Conservation (phyloP, 53 echinoderm and acorn worm species). For the Paracentrotus lividus region DNA sequence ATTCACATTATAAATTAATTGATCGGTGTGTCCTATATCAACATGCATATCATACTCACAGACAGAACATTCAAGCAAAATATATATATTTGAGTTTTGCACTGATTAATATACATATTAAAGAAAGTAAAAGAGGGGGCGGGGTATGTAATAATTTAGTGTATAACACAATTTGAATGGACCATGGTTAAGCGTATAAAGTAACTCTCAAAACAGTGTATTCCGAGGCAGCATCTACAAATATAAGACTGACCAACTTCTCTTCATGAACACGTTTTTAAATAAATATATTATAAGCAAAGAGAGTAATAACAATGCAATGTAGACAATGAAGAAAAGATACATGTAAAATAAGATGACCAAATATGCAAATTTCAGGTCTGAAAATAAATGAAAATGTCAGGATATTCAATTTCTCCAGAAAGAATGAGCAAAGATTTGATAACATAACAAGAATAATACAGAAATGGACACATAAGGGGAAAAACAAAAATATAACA, state of each 20-base stretch:
- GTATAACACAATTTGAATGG: not conserved
- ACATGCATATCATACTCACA: conserved; percentile 31
- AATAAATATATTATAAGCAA: not conserved
- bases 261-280: not conserved
- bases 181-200: not conserved
- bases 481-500: too few relatives aligned
- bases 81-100: conserved; percentile 41
- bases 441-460: not conserved
- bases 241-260: not conserved
- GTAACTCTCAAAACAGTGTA: not conserved
- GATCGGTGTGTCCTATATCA: not conserved
- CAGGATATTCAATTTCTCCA: not conserved
- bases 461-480: too few relatives aligned
- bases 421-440: not conserved
- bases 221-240: not conserved
- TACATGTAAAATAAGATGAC: not conserved
- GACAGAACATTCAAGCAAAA: conserved; percentile 36
- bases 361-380: conserved; percentile 4
- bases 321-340: not conserved
- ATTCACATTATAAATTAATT: conserved; percentile 36
- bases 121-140: too few relatives aligned
- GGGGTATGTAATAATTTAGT: not conserved
- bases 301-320: not conserved
- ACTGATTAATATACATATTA: conserved; percentile 33
- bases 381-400: not conserved